These are phyloP conservation scores for Drosophila helvetica DNA, from an alignment of 2,888 invertebrate species.

Conservation along the genomic window DNA sequence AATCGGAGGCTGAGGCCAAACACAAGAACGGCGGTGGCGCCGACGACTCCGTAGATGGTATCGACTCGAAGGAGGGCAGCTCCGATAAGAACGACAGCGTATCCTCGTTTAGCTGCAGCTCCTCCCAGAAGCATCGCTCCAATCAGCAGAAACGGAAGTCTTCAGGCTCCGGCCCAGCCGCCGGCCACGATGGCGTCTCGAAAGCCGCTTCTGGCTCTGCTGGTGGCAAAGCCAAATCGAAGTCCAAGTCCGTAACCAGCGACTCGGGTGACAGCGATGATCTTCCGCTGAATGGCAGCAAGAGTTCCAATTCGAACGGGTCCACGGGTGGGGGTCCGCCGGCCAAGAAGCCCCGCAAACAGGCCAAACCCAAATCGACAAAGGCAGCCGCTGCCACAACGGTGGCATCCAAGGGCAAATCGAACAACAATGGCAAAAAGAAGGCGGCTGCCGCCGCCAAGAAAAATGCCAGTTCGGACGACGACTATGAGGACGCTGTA, in stretches of 20 bases:
- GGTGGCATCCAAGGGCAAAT: slow-evolving; percentile 10
- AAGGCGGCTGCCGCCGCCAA: background rate
- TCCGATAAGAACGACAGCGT: slow-evolving; percentile 46
- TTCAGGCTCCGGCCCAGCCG: background rate
- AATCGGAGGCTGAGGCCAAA: slow-evolving; percentile 71
- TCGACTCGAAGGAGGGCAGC: slow-evolving; percentile 24
- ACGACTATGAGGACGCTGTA: background rate
- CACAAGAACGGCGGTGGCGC: slow-evolving; percentile 54
- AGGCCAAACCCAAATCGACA: slow-evolving; percentile 35
- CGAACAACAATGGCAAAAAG: slow-evolving; percentile 32
- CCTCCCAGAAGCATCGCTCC: slow-evolving; percentile 4
- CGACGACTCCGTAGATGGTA: slow-evolving; percentile 43
- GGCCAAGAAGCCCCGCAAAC: slow-evolving; percentile 54
- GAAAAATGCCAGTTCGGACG: background rate
- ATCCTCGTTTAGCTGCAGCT: slow-evolving; percentile 3
- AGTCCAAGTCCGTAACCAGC: slow-evolving; percentile 8
- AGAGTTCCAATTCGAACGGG: slow-evolving; percentile 74
- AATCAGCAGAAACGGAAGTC: slow-evolving; percentile 2
- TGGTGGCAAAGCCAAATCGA: slow-evolving; percentile 5
- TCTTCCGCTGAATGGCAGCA: slow-evolving; percentile 71
- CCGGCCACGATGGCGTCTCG: background rate
- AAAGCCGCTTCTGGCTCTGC: background rate
- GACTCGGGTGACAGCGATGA: slow-evolving; percentile 73
- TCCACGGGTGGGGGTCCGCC: slow-evolving; percentile 56
- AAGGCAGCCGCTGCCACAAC: background rate